A percentile compares a stretch with the other conserved stretches of the same genome.
Evolutionary conservation across 2,888 invertebrate species (phyloP).

Genomic region (Agrochola lota): DNA sequence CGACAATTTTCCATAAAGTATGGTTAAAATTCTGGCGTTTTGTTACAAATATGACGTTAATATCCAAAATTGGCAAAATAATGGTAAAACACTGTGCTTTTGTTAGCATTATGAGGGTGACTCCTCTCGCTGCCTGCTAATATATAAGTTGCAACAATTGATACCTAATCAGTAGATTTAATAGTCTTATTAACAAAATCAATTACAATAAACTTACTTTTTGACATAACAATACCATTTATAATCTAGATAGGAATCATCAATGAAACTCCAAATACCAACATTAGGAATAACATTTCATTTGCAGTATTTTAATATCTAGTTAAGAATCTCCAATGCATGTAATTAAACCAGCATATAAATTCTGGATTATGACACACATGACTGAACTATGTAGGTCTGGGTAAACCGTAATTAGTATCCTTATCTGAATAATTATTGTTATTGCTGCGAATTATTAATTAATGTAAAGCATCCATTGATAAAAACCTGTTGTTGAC

Average conservation of each 20-base stretch:
- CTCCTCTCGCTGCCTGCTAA: too few species aligned
- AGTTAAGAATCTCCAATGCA: slow-evolving; percentile 29
- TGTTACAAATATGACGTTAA: too few species aligned
- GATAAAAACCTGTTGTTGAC: slow-evolving; percentile 34
- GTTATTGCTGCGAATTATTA: slow-evolving; percentile 40
- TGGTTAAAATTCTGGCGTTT: too few species aligned
- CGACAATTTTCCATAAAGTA: too few species aligned
- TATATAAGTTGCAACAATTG: too few species aligned
- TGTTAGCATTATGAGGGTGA: too few species aligned
- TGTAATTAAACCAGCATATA: slow-evolving; percentile 3
- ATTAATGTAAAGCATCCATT: slow-evolving; percentile 48
- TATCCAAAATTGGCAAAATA: too few species aligned
- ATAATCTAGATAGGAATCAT: neutral
- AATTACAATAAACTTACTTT: too few species aligned
- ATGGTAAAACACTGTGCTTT: too few species aligned
- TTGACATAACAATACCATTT: neutral
- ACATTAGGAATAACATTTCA: slow-evolving; percentile 44
- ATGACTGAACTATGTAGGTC: slow-evolving; percentile 45
- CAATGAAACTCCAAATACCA: neutral
- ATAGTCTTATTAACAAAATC: too few species aligned
- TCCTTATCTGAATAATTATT: slow-evolving; percentile 44
- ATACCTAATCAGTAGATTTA: too few species aligned
- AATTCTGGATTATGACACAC: slow-evolving; percentile 23
- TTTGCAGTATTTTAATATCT: slow-evolving; percentile 61
- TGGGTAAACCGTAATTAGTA: slow-evolving; percentile 44